phyloP scores from a whole-genome alignment of 2,113 vertebrate genomes.

The Brienomyrus brachyistius region DNA sequence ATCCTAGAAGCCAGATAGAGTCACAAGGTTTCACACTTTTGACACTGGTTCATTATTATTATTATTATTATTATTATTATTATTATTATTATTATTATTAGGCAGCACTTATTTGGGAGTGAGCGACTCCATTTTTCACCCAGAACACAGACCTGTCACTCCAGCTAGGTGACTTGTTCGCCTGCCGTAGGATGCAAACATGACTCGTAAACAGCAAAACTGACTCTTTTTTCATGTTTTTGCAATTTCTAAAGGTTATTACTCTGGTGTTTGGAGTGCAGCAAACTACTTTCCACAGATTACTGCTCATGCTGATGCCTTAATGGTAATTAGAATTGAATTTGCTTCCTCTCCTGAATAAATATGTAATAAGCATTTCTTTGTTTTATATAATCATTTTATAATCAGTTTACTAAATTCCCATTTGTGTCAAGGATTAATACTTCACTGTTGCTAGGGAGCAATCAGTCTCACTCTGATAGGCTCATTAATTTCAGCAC shows the following conservation, averaged over 20 bases:
- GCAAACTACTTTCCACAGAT: background rate
- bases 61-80: background rate
- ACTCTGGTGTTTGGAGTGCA: background rate
- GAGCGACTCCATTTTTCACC: background rate
- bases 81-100: background rate
- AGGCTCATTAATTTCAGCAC: background rate
- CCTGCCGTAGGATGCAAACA: background rate
- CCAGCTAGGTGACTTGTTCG: background rate
- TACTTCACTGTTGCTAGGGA: background rate
- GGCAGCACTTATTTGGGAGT: background rate
- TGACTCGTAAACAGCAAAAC: background rate
- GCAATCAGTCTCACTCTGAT: background rate
- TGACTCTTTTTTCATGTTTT: background rate
- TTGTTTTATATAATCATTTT: constrained; percentile 1
- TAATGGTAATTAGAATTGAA: background rate
- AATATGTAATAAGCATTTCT: background rate
- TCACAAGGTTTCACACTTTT: background rate
- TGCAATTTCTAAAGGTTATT: background rate
- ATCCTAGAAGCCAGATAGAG: background rate
- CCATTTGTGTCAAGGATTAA: background rate
- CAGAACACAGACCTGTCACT: background rate
- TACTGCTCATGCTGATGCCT: background rate
- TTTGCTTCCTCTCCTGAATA: background rate
- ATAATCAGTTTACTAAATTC: background rate
- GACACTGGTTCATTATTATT: background rate